phyloP scores from a whole-genome alignment of 1,140 invertebrate species.

The Heliconius hermathena region DNA sequence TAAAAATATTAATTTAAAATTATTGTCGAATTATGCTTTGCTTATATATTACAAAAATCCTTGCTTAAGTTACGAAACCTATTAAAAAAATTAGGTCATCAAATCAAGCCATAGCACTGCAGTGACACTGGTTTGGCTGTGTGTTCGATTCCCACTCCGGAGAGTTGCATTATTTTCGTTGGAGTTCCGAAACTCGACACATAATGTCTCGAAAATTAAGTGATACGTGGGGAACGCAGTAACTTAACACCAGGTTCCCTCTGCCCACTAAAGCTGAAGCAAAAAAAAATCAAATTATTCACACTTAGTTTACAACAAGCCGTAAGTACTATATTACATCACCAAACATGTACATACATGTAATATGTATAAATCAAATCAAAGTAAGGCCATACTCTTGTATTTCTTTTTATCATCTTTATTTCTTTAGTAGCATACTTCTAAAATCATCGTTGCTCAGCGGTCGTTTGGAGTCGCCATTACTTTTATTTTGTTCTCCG shows the following conservation, averaged over 20 bases:
- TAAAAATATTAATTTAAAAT: neutral
- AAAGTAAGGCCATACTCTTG: neutral
- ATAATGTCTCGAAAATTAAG: too few relatives aligned
- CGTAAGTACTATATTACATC: neutral
- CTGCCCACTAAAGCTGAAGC: neutral
- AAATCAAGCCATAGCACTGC: too few relatives aligned
- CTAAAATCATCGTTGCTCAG: conserved; percentile 75
- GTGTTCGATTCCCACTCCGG: too few relatives aligned
- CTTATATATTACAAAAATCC: neutral
- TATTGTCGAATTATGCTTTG: neutral
- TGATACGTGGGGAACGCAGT: too few relatives aligned
- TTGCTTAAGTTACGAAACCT: too few relatives aligned
- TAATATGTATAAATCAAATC: neutral
- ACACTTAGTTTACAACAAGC: neutral
- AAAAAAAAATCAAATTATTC: neutral
- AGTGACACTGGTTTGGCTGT: too few relatives aligned
- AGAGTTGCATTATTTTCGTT: too few relatives aligned
- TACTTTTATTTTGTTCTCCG: conserved; percentile 37
- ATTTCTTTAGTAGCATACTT: conserved; percentile 70
- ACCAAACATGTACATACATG: neutral
- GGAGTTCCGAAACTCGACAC: too few relatives aligned
- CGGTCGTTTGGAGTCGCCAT: conserved; percentile 53
- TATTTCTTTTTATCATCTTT: conserved; percentile 21
- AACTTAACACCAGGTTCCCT: too few relatives aligned
- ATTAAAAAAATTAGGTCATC: too few relatives aligned